phyloP scores from a whole-genome alignment of 2,113 vertebrate species.

The Mastomys coucha region DNA sequence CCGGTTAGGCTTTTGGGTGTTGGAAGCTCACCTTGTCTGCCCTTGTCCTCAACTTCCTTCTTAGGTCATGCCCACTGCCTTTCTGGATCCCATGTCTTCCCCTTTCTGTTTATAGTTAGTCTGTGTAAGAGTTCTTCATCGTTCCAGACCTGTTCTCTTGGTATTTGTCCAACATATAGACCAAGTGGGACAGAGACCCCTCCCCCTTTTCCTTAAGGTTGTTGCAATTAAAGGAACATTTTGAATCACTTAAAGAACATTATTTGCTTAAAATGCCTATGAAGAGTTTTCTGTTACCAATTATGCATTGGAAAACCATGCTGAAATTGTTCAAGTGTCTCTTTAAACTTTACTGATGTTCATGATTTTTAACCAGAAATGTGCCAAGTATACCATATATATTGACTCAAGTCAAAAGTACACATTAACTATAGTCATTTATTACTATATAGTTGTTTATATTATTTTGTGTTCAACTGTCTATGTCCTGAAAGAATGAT shows the following conservation, averaged over 20 bases:
- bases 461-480: slow-evolving; percentile 12
- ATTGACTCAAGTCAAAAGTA: not conserved
- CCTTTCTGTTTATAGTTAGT: slow-evolving; percentile 38
- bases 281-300: slow-evolving; percentile 69
- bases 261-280: slow-evolving; percentile 65
- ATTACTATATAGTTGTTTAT: not conserved
- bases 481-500: not conserved
- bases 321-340: slow-evolving; percentile 62
- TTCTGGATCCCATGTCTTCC: not conserved
- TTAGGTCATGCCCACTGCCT: not conserved
- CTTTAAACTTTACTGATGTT: slow-evolving; percentile 59
- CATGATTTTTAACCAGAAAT: slow-evolving; percentile 36
- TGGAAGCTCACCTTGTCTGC: not conserved
- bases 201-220: not conserved
- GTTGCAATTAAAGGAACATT: slow-evolving; percentile 67
- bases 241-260: slow-evolving; percentile 71
- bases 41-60: not conserved
- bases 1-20: not conserved
- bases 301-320: slow-evolving; percentile 65
- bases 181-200: slow-evolving; percentile 44
- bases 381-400: not conserved
- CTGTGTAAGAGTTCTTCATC: not conserved
- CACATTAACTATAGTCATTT: slow-evolving; percentile 17
- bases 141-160: slow-evolving; percentile 31
- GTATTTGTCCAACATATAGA: slow-evolving; percentile 29